phyloP scores from a whole-genome alignment of 2,113 vertebrate species.

The Empidonax traillii region DNA sequence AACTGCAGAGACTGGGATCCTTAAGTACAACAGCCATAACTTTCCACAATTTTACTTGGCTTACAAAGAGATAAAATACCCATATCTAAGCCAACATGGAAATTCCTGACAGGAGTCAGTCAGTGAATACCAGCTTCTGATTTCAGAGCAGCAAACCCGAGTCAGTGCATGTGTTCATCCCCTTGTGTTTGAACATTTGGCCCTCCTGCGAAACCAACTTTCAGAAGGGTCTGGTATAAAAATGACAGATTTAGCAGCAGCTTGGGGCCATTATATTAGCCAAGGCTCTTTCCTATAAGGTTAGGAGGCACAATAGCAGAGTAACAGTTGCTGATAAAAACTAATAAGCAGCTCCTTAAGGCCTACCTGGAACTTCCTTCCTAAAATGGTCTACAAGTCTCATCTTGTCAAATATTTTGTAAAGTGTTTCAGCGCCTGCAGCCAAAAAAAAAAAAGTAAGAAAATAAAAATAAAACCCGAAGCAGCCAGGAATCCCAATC shows the following conservation, averaged over 20 bases:
- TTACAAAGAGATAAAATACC: neutral
- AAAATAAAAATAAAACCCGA: neutral
- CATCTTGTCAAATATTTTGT: neutral
- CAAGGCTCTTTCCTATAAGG: neutral
- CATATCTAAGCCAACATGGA: accelerated
- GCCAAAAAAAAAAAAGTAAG: neutral
- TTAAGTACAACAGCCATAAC: neutral
- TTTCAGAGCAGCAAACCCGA: neutral
- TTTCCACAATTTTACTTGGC: neutral
- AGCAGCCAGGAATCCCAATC: neutral
- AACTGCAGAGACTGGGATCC: neutral
- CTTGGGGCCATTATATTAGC: neutral
- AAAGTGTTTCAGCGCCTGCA: neutral
- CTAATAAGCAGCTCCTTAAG: neutral
- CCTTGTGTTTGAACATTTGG: neutral
- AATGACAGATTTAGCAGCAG: neutral
- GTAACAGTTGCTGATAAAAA: neutral
- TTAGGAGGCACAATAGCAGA: neutral
- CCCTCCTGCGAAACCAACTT: neutral
- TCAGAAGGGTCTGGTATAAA: neutral
- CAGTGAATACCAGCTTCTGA: neutral
- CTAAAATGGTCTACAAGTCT: neutral
- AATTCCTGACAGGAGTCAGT: neutral
- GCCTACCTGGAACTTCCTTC: neutral
- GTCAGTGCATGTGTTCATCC: neutral